Evolutionary conservation across 2,797 vertebrate genomes (phyloP), one percentile per base, ranked within the genome.

Genomic region (Cheirogaleus major): DNA sequence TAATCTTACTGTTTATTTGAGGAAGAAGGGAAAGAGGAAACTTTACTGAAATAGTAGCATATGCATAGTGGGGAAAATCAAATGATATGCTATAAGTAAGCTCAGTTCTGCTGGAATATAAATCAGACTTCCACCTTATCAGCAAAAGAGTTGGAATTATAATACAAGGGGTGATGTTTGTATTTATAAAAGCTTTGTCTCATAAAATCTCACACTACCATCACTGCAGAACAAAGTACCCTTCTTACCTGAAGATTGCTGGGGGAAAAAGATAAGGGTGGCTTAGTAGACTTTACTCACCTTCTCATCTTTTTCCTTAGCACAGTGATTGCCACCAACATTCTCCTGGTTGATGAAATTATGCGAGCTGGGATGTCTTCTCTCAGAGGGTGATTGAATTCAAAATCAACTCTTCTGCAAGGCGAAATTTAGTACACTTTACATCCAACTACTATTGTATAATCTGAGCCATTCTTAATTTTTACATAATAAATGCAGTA

Each of bases 351-450:
- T 90, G 99, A 99, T 91, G 99, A 99, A 98, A 99, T 99, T 97
- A 99, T 99, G 99, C 98, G 98, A 98, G 99, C 99, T 63, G 99
- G 99, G 89, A 99, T 99, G 99, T 99, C 99, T 92, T 99, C 99
- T 90, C 99, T 99, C 83, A 99, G 97, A 98, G 99, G 99, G 95
- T 99, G 99, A 99, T 3, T 93, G 76, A 95, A 89, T 96, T 95
- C 76, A 35, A 70, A 94, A 57, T 84, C 86, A 94, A 12, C 80
- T 92, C 91, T 85, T 91, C 67, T 55, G 48, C 63, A 95, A 89
- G 90, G 72, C 63, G 86, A 90, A 61, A 92, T 78, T 93, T 41
- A 93, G 35, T 59, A 50, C 55, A 55, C 65, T 86, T 95, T 65
- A 76, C 7, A 87, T 75, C 57, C 76, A 82, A 25, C 78, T 89